phyloP scores from a whole-genome alignment of 2,797 vertebrate genomes.

The Lutjanus argentimaculatus region DNA sequence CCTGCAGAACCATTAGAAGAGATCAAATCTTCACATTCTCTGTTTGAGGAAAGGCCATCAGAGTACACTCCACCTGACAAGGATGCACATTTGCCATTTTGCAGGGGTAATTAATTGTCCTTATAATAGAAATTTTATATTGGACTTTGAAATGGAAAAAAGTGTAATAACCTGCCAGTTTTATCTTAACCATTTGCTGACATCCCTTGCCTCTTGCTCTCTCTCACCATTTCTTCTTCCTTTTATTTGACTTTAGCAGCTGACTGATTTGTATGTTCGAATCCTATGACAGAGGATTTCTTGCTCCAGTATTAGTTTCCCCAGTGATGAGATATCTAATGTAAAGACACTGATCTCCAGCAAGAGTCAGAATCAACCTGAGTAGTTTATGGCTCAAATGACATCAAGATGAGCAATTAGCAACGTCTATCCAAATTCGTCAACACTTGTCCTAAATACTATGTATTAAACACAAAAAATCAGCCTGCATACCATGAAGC shows the following conservation, averaged over 20 bases:
- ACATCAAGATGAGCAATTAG: conserved; percentile 29
- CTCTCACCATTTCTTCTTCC: conserved; percentile 48
- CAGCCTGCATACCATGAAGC: conserved; percentile 11
- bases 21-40: conserved; percentile 99
- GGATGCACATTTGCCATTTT: conserved; percentile 99
- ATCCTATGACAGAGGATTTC: conserved; percentile 38
- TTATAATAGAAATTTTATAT: conserved; percentile 99
- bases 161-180: conserved; percentile 98
- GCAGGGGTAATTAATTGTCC: conserved; percentile 99
- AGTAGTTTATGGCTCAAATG: neutral
- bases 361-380: conserved; percentile 8
- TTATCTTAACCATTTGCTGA: conserved; percentile 93
- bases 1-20: conserved; percentile 99
- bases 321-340: conserved; percentile 25
- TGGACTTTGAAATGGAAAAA: conserved; percentile 98
- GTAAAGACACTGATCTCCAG: conserved; percentile 19
- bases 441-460: conserved; percentile 20
- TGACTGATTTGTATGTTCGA: conserved; percentile 58
- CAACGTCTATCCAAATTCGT: conserved; percentile 39
- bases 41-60: conserved; percentile 99
- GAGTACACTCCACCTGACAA: conserved; percentile 99
- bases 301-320: neutral
- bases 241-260: conserved; percentile 64
- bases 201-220: conserved; percentile 76
- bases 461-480: conserved; percentile 45